Conservation (phyloP, 2,888 invertebrate species). For the Galeruca laticollis region DNA sequence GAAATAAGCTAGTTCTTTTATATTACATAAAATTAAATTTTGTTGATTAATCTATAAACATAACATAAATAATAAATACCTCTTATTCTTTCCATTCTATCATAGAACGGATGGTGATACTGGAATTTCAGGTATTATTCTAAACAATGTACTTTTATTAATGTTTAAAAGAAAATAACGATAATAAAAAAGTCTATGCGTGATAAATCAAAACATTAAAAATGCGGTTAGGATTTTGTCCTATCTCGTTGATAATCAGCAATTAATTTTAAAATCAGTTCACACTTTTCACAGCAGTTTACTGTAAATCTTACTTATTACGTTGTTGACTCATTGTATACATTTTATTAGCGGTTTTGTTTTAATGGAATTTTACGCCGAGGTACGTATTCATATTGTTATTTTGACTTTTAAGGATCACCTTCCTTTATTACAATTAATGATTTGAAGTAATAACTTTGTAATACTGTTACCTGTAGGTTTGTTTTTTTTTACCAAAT, state of each 20-base stretch:
- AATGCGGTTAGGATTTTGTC: background rate
- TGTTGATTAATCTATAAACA: no score
- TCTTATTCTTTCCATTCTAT: no score
- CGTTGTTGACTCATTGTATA: background rate
- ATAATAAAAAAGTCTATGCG: background rate
- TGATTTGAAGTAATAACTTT: no score
- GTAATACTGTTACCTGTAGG: background rate
- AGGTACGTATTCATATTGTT: background rate
- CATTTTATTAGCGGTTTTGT: background rate
- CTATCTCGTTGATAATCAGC: background rate
- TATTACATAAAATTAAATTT: no score
- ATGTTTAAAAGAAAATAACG: background rate
- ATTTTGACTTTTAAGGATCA: background rate
- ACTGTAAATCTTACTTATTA: background rate
- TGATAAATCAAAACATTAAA: background rate
- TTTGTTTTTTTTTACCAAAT: background rate
- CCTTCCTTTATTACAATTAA: no score
- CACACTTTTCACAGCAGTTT: background rate
- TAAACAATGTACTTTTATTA: background rate
- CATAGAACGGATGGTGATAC: no score
- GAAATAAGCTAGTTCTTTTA: no score
- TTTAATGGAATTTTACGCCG: constrained; percentile 1
- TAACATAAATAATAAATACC: no score
- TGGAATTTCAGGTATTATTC: background rate
- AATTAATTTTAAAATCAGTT: background rate